Conservation (phyloP, 30 jellyfish, hydroid and myxozoan genomes). For the Catostylus mosaicus region DNA sequence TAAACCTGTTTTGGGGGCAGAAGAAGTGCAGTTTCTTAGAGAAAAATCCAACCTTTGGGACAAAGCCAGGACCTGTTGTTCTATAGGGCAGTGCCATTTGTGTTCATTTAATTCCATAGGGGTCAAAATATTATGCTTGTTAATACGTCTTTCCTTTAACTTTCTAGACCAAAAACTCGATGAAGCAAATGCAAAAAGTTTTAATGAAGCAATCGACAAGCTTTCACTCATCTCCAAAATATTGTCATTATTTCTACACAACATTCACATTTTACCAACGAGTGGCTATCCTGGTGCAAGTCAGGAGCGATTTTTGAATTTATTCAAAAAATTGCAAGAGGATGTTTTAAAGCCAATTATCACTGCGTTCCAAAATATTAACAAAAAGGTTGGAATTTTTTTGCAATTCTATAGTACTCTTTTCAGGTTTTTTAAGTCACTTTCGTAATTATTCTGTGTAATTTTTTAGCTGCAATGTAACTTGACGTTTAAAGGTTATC, state of each 20-base stretch:
- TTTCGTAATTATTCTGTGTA: too few species aligned
- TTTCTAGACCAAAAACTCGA: neutral
- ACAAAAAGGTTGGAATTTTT: neutral
- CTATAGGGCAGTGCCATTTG: too few species aligned
- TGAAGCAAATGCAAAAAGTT: neutral
- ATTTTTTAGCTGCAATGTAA: too few species aligned
- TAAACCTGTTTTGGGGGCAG: too few species aligned
- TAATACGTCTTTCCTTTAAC: neutral
- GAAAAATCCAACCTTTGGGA: too few species aligned
- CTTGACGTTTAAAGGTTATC: too few species aligned
- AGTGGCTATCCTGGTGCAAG: constrained; percentile 37
- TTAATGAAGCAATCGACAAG: neutral
- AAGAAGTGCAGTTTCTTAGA: too few species aligned
- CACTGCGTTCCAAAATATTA: neutral
- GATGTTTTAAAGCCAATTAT: neutral
- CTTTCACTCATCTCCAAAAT: constrained; percentile 1
- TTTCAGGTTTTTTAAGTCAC: too few species aligned
- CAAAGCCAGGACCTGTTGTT: too few species aligned
- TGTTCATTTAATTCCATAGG: too few species aligned
- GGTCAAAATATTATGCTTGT: too few species aligned
- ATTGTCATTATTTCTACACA: constrained; percentile 1
- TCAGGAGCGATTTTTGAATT: constrained; percentile 1
- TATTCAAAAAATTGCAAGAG: neutral
- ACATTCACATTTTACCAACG: constrained; percentile 17
- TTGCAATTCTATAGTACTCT: too few species aligned